Conservation (phyloP, 1,140 invertebrate species). For the Zaprionus ghesquierei region DNA sequence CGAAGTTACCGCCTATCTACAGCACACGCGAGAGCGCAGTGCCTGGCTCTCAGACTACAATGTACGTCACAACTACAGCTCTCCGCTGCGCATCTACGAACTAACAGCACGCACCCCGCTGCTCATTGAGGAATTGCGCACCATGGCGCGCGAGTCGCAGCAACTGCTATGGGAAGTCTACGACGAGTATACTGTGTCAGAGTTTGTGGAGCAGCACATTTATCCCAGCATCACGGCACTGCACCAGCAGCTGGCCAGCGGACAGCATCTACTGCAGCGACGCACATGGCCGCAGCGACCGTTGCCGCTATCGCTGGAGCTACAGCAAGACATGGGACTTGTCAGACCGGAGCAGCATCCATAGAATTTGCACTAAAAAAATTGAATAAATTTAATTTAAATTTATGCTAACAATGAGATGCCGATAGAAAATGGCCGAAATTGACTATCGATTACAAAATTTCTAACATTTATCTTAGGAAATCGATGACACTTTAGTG, state of each 20-base stretch:
- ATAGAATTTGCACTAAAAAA: constrained; percentile 29
- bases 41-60: constrained; percentile 92
- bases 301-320: constrained; percentile 59
- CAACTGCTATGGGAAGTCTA: constrained; percentile 87
- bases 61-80: constrained; percentile 89
- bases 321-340: constrained; percentile 62
- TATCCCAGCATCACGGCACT: constrained; percentile 83
- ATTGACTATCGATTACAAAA: neutral
- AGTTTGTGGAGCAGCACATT: constrained; percentile 88
- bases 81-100: constrained; percentile 88
- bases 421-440: neutral
- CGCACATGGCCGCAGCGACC: constrained; percentile 82
- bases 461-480: neutral
- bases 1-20: constrained; percentile 83
- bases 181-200: constrained; percentile 87
- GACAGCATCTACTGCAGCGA: constrained; percentile 75
- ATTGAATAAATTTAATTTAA: neutral
- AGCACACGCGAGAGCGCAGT: constrained; percentile 78
- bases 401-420: neutral
- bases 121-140: constrained; percentile 85
- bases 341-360: constrained; percentile 31
- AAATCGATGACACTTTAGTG: neutral
- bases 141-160: constrained; percentile 86
- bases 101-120: constrained; percentile 86
- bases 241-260: constrained; percentile 83